Percentiles rank a stretch among this genome's conserved stretches.
phyloP scores from a whole-genome alignment of 64 coral and sea anemone species.

The Acropora tenuis region DNA sequence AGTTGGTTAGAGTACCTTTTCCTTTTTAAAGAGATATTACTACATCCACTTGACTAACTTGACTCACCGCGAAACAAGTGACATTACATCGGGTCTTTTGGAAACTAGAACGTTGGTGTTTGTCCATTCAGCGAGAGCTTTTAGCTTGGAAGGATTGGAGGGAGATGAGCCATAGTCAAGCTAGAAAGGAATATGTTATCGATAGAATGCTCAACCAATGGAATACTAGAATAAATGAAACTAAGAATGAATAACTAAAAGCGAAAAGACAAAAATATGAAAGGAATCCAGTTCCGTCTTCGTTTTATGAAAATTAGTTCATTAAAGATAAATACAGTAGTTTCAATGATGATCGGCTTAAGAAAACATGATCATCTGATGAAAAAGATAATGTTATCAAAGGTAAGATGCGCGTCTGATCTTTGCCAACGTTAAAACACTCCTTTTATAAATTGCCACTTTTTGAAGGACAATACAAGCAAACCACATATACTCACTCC shows the following conservation, averaged over 20 bases:
- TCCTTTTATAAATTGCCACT: neutral
- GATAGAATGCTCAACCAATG: neutral
- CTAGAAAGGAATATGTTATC: neutral
- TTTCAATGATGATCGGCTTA: too few relatives aligned
- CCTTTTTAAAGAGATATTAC: too few relatives aligned
- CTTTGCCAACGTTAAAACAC: neutral
- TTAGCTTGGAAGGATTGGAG: neutral
- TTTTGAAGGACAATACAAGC: neutral
- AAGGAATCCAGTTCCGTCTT: too few relatives aligned
- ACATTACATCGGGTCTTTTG: neutral
- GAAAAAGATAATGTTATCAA: too few relatives aligned
- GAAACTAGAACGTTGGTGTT: neutral
- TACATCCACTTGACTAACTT: neutral
- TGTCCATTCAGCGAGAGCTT: neutral
- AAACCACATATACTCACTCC: slow-evolving; percentile 4
- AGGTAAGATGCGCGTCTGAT: too few relatives aligned
- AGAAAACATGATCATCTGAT: too few relatives aligned
- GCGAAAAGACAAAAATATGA: too few relatives aligned
- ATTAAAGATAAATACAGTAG: too few relatives aligned
- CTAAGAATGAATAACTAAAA: neutral
- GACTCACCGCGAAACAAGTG: neutral
- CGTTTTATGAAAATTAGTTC: too few relatives aligned
- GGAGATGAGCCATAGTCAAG: neutral
- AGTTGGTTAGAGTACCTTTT: too few relatives aligned
- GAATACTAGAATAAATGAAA: neutral